Evolutionary conservation across 2,888 invertebrate species (phyloP), one percentile per base, ranked within the genome.

Genomic region (Belgica antarctica): DNA sequence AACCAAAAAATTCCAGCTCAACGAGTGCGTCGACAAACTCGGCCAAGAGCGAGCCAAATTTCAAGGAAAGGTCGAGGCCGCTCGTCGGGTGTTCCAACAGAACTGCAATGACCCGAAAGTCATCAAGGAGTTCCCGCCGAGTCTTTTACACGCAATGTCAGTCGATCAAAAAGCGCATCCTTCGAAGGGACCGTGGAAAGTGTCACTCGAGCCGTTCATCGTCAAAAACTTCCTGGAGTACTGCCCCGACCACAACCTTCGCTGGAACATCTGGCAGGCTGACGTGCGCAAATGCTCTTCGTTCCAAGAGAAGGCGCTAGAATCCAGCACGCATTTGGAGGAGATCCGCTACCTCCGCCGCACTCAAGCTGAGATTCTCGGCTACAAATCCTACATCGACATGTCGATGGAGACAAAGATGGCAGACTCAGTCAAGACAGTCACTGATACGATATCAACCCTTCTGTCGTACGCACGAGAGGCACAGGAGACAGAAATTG

Each of bases 331-430:
- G 0, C 81, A 88, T 76, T 78, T 96, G 71, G 92, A 94, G 77
- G 87, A 89, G 76, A 90, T 96, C 68, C 83, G 95, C 36, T 81
- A 77, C 59, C 77, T 85, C 41, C 84, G 92, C 73, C 80, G 81
- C 52, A 86, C 88, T 41, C 87, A 91, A 75, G 94, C 95, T 0
- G 82, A 86, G 73, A 75, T 88, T 12, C 80, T 96, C 8, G 95
- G 96, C 0, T 96, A 86, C 77, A 83, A 89, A 72, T 86, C 85
- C 69, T 96, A 82, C 79, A 89, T 87, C 0, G 88, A 94, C 41
- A 88, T 96, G 88, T 92, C 92, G 36, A 92, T 96, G 92, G 88
- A 91, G 81, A 94, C 94, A 0, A 96, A 95, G 83, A 85, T 96
- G 94, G 93, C 94, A 5, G 90, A 89, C 7, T 88, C 83, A 73